Conservation (phyloP, 1,140 invertebrate species). For the Archegozetes longisetosus region DNA sequence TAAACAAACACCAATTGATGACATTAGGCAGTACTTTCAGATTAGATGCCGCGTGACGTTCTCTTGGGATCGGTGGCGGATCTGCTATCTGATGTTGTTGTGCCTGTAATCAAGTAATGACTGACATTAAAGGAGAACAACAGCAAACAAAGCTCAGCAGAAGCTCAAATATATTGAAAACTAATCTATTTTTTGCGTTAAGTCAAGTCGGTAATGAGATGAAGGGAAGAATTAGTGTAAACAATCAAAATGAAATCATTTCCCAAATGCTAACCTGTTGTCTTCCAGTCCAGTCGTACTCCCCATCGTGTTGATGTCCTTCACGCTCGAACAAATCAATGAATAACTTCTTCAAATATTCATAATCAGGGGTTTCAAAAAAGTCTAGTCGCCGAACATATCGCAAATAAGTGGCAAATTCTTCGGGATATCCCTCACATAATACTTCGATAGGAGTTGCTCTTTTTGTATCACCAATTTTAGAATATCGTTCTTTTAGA, state of each 20-base stretch:
- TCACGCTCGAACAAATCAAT: slow-evolving; percentile 33
- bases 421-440: slow-evolving; percentile 81
- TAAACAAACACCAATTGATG: not conserved
- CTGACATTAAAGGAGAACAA: too few relatives aligned
- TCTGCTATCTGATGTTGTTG: slow-evolving; percentile 1
- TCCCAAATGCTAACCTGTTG: slow-evolving; percentile 22
- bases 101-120: not conserved
- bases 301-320: slow-evolving; percentile 33
- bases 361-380: slow-evolving; percentile 43
- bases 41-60: not conserved
- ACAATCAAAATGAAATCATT: not conserved
- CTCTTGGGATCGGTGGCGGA: not conserved
- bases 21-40: slow-evolving; percentile 3
- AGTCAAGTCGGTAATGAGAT: too few relatives aligned
- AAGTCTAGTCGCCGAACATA: slow-evolving; percentile 42
- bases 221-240: too few relatives aligned
- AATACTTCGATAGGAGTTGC: slow-evolving; percentile 91
- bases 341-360: slow-evolving; percentile 36
- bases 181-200: too few relatives aligned
- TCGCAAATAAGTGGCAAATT: slow-evolving; percentile 78
- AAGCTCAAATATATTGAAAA: too few relatives aligned
- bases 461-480: slow-evolving; percentile 97
- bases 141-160: too few relatives aligned
- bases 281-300: slow-evolving; percentile 36
- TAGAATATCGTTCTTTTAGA: slow-evolving; percentile 97